These are phyloP conservation scores for Varanus komodoensis DNA, from an alignment of 2,113 vertebrate species.

Conservation along the genomic window DNA sequence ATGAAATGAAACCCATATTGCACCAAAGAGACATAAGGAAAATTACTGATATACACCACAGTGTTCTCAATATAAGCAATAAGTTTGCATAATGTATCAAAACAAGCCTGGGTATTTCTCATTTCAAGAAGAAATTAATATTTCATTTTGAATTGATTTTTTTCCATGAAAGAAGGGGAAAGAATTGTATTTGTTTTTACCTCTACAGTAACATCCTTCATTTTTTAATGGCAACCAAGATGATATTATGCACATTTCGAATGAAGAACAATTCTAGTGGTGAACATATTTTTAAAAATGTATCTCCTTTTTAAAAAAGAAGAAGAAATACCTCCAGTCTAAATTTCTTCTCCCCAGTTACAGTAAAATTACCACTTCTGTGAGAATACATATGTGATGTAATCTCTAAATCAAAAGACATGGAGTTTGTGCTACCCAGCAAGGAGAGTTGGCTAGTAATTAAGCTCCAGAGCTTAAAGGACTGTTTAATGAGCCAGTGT, in stretches of 20 bases:
- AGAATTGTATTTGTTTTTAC: conserved; percentile 27
- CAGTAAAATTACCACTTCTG: neutral
- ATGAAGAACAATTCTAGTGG: conserved; percentile 1
- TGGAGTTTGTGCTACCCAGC: neutral
- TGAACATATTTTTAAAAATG: conserved; percentile 6
- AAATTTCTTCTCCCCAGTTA: neutral
- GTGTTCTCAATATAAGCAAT: conserved; percentile 53
- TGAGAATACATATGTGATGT: neutral
- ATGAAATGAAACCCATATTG: conserved; percentile 58
- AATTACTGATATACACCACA: conserved; percentile 55
- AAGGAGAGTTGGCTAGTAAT: too few relatives aligned
- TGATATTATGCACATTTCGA: conserved; percentile 12
- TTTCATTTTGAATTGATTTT: conserved; percentile 43
- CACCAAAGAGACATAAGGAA: conserved; percentile 61
- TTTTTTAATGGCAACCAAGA: conserved; percentile 1
- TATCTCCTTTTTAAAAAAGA: neutral
- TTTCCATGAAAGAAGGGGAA: conserved; percentile 26
- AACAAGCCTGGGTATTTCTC: conserved; percentile 34
- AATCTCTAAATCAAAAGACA: neutral
- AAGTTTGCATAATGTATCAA: conserved; percentile 55
- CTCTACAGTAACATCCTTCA: conserved; percentile 20
- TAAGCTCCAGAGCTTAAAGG: too few relatives aligned
- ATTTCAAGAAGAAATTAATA: conserved; percentile 50
- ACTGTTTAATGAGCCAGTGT: too few relatives aligned
- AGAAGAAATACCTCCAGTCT: neutral